Conservation (phyloP, 2,113 vertebrate species). For the Saccopteryx bilineata region DNA sequence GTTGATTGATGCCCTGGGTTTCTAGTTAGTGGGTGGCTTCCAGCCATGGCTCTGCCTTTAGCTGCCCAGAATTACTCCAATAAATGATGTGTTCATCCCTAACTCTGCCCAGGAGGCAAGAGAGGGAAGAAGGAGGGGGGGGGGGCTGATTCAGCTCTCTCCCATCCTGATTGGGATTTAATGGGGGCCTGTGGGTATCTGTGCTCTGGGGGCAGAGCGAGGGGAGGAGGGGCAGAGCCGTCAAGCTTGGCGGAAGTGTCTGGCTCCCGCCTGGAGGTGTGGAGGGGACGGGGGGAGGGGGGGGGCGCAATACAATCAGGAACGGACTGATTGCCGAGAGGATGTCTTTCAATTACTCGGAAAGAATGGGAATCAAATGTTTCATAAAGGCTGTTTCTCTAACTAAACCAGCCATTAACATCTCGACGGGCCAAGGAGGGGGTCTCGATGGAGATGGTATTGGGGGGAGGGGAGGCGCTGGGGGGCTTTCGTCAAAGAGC, state of each 20-base stretch:
- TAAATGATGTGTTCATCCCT: slow-evolving; percentile 80
- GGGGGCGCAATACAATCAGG: slow-evolving; percentile 56
- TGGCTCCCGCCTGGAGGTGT: slow-evolving; percentile 52
- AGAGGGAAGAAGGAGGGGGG: neutral
- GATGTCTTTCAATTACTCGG: slow-evolving; percentile 70
- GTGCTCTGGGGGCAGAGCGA: neutral
- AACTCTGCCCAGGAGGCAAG: slow-evolving; percentile 62
- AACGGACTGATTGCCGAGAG: slow-evolving; percentile 53
- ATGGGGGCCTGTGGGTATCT: slow-evolving; percentile 67
- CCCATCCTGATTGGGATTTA: slow-evolving; percentile 77
- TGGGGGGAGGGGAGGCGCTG: neutral
- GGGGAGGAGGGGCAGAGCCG: neutral
- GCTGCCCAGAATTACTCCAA: slow-evolving; percentile 82
- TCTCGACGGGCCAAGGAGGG: neutral
- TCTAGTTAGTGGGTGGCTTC: slow-evolving; percentile 84
- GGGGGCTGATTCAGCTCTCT: slow-evolving; percentile 74
- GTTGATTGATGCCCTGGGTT: slow-evolving; percentile 83
- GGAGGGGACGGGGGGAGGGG: neutral
- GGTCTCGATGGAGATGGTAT: neutral
- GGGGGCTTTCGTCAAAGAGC: neutral
- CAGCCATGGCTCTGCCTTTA: slow-evolving; percentile 80
- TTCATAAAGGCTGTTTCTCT: slow-evolving; percentile 57
- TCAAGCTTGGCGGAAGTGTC: slow-evolving; percentile 54
- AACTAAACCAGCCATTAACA: slow-evolving; percentile 10
- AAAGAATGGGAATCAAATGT: slow-evolving; percentile 60